Evolutionary conservation across 2,888 invertebrate genomes (phyloP), one percentile per base, ranked within the genome.

Genomic region (Ophraella communa): DNA sequence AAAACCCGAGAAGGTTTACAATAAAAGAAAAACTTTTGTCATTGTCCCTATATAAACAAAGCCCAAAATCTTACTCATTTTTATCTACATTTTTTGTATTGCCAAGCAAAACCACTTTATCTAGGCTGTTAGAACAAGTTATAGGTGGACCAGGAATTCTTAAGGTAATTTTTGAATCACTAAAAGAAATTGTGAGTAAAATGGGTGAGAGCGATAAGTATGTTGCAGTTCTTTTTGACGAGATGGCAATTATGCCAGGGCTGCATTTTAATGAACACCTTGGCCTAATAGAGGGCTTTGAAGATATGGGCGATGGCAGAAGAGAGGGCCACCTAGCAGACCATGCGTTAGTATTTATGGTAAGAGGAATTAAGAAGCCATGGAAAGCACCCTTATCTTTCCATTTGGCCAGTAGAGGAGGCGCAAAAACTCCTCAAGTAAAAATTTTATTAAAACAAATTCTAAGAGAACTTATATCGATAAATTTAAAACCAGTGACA

Each of bases 291-390:
- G n/a, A n/a, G n/a, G n/a, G n/a, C 2, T 64, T 65, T 42, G 62
- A 65, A 65, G 65, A 64, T 24, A 55, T 64, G 54, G 64, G 64
- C n/a, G n/a, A n/a, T n/a, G n/a, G n/a, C n/a, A n/a, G n/a, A 10
- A 49, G 61, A 44, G 27, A 49, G 5, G 23, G 47, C 33, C 14
- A 56, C 21, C 42, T 67, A 18, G 57, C 62, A 21, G 64, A 67
- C 56, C 64, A 64, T 67, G 67, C 45, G 14, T 17, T 67, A 18
- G 55, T 67, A 11, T 67, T 67, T 30, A 61, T 65, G 54, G 39
- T 65, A n/a, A 62, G 58, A 62, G 67, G 64, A 10, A 30, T 65
- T n/a, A 61, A 56, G 44, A 65, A 51, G 42, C 44, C 23, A 18
- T 55, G 60, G 14, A 65, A 61, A 21, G 21, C 30, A 8, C 65